These are phyloP conservation scores for Mormyrus hasselquistii DNA, from an alignment of 2,797 vertebrate species.

Conservation along the genomic window DNA sequence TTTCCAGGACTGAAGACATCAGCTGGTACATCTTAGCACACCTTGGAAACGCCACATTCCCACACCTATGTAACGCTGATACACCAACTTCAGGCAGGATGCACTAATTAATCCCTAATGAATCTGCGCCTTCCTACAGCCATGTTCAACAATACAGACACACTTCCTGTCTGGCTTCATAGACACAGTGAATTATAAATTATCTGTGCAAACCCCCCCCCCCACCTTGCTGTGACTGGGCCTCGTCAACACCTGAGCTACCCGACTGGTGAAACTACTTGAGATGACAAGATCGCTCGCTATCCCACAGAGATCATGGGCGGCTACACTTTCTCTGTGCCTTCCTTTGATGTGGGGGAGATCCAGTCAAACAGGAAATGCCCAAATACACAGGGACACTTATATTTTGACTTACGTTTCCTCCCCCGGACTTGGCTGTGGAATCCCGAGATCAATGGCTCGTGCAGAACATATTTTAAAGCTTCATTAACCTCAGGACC, in stretches of 20 bases:
- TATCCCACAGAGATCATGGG: neutral
- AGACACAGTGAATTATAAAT: slow-evolving; percentile 1
- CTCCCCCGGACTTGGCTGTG: neutral
- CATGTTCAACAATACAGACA: neutral
- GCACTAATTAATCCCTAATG: slow-evolving; percentile 44
- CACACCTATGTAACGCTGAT: neutral
- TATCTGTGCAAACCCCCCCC: neutral
- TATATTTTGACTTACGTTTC: neutral
- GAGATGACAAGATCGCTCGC: slow-evolving; percentile 23
- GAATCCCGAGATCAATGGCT: neutral
- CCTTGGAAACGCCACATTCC: neutral
- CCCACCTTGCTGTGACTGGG: slow-evolving; percentile 22
- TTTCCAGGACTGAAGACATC: neutral
- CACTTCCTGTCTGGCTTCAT: neutral
- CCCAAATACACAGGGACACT: neutral
- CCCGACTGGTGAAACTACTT: neutral
- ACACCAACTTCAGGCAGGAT: slow-evolving; percentile 14
- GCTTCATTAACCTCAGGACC: neutral
- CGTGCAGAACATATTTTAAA: slow-evolving; percentile 6
- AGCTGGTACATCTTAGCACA: neutral
- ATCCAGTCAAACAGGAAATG: neutral
- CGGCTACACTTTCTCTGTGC: neutral
- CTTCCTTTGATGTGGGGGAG: neutral
- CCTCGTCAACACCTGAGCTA: slow-evolving; percentile 37
- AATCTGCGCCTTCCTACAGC: neutral